Conservation (phyloP, 2,113 vertebrate genomes). For the Notothenia coriiceps region DNA sequence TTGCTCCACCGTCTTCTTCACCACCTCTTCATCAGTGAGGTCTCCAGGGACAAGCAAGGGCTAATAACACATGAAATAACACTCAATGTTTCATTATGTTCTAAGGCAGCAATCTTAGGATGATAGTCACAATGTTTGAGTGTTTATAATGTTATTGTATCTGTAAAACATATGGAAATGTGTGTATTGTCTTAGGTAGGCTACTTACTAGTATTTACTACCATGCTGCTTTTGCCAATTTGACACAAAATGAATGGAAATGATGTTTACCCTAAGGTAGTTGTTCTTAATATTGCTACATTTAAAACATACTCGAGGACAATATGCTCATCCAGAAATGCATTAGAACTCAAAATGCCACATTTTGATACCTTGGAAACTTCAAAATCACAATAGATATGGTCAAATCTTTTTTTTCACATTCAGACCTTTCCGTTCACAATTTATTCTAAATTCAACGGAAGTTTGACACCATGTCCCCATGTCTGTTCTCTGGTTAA, state of each 20-base stretch:
- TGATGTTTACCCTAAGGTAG: background rate
- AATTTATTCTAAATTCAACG: background rate
- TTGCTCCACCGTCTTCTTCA: slow-evolving; percentile 80
- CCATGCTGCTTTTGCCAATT: background rate
- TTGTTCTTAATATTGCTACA: background rate
- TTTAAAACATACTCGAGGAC: background rate
- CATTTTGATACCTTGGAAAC: background rate
- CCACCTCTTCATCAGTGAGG: slow-evolving; percentile 82
- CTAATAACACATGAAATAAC: slow-evolving; percentile 53
- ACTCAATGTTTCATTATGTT: background rate
- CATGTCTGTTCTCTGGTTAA: background rate
- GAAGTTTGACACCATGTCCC: background rate
- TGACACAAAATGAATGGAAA: background rate
- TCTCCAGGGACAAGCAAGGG: slow-evolving; percentile 85
- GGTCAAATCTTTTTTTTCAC: too few relatives aligned
- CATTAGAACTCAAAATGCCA: background rate
- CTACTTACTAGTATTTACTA: background rate
- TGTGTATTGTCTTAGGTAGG: too few relatives aligned
- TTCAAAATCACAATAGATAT: background rate
- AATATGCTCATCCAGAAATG: background rate
- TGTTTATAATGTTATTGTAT: background rate
- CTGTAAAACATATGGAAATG: too few relatives aligned
- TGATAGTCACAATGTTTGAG: background rate
- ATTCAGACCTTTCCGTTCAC: too few relatives aligned
- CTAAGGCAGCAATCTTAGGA: background rate